Evolutionary conservation across 2,797 vertebrate genomes (phyloP).

Genomic region (Rhynchonycteris naso): DNA sequence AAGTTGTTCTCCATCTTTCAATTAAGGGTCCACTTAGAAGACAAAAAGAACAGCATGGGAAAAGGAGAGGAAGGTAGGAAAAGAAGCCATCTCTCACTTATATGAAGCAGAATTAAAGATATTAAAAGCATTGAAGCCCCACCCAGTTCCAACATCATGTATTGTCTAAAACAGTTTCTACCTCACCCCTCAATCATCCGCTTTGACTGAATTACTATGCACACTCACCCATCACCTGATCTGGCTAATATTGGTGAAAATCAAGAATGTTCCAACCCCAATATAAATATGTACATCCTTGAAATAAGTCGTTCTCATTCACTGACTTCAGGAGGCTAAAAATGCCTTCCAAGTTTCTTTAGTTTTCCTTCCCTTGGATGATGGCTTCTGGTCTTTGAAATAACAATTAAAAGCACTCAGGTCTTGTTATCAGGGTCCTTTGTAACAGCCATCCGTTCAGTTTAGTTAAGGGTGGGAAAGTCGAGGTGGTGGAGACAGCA

Average conservation of each 20-base stretch:
- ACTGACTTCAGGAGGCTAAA: neutral
- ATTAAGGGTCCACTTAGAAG: neutral
- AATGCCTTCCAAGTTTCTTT: neutral
- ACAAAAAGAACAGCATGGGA: neutral
- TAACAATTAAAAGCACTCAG: neutral
- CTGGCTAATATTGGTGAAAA: neutral
- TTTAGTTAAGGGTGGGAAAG: slow-evolving; percentile 57
- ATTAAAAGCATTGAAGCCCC: neutral
- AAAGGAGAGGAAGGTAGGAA: neutral
- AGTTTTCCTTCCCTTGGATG: neutral
- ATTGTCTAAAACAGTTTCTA: neutral
- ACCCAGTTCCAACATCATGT: neutral
- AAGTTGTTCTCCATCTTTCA: neutral
- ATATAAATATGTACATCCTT: neutral
- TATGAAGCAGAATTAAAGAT: neutral
- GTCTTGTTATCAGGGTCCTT: neutral
- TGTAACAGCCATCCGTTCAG: neutral
- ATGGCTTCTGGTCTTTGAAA: neutral
- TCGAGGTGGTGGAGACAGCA: neutral
- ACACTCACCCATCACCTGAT: neutral
- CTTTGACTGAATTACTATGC: neutral
- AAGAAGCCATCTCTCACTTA: neutral
- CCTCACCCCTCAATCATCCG: neutral
- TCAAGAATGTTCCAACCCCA: neutral
- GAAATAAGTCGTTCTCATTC: neutral